These are phyloP conservation scores for Bombus confusus DNA, from an alignment of 1,140 invertebrate genomes.

Conservation along the genomic window DNA sequence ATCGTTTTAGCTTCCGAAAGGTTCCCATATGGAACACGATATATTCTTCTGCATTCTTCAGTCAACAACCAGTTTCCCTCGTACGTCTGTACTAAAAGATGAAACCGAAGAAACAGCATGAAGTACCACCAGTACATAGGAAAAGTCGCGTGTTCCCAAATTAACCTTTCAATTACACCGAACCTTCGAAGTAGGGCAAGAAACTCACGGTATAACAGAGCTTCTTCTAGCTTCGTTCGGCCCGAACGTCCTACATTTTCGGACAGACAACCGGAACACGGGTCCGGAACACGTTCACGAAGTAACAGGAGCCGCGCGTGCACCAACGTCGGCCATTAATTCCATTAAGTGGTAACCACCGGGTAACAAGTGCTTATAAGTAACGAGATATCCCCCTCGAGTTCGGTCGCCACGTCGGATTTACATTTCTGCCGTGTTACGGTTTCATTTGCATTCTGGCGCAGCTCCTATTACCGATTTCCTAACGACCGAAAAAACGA, in stretches of 20 bases:
- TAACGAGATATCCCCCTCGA: slow-evolving; percentile 38
- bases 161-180: neutral
- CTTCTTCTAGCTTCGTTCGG: neutral
- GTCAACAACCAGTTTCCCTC: too few relatives aligned
- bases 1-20: too few relatives aligned
- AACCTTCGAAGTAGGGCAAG: neutral
- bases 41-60: too few relatives aligned
- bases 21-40: too few relatives aligned
- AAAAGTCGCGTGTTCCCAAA: neutral
- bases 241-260: neutral
- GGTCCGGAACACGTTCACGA: neutral
- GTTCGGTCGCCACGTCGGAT: slow-evolving; percentile 18
- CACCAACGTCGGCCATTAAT: slow-evolving; percentile 27
- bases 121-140: too few relatives aligned
- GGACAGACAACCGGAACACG: neutral
- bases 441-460: slow-evolving; percentile 47
- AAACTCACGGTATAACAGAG: neutral
- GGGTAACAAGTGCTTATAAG: slow-evolving; percentile 52
- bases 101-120: too few relatives aligned
- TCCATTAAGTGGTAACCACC: slow-evolving; percentile 44
- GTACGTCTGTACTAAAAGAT: too few relatives aligned
- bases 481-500: slow-evolving; percentile 48
- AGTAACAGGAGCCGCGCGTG: neutral
- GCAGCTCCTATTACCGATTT: slow-evolving; percentile 53
- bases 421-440: slow-evolving; percentile 45